Conservation (phyloP, 2,888 invertebrate species). For the Drosophila tripunctata region DNA sequence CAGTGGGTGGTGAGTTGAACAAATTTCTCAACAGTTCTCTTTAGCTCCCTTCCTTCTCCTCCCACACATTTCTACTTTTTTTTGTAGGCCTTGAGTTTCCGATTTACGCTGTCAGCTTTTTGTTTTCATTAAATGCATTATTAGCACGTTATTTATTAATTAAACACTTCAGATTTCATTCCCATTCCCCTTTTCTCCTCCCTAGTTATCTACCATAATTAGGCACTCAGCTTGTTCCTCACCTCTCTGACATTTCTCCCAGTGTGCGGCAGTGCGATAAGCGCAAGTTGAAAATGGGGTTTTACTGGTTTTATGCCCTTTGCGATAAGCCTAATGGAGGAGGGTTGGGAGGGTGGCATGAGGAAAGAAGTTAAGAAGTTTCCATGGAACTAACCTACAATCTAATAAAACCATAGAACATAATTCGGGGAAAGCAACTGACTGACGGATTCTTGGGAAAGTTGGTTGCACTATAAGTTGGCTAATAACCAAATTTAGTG, state of each 20-base stretch:
- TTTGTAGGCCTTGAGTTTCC: slow-evolving; percentile 22
- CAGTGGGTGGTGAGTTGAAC: slow-evolving; percentile 15
- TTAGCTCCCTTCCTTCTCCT: background rate
- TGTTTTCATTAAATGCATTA: slow-evolving; percentile 68
- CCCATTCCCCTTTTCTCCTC: slow-evolving; percentile 8
- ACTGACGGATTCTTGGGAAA: background rate
- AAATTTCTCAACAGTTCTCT: slow-evolving; percentile 26
- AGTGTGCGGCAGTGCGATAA: slow-evolving; percentile 46
- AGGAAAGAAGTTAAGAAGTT: slow-evolving; percentile 25
- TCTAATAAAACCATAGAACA: too few relatives aligned
- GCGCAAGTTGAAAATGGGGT: slow-evolving; percentile 32
- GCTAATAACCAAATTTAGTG: background rate
- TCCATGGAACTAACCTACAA: slow-evolving; percentile 30
- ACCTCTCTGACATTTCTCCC: background rate
- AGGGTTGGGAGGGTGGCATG: background rate
- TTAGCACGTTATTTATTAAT: slow-evolving; percentile 79
- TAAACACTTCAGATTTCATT: slow-evolving; percentile 71
- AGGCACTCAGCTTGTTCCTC: slow-evolving; percentile 10
- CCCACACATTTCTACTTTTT: background rate
- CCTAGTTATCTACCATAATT: slow-evolving; percentile 58
- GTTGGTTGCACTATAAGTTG: background rate
- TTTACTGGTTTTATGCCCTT: slow-evolving; percentile 31
- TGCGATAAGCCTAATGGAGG: slow-evolving; percentile 37
- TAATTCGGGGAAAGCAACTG: too few relatives aligned
- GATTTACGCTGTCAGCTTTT: slow-evolving; percentile 34